phyloP scores from a whole-genome alignment of 2,888 invertebrate genomes.

The Mylabris sibirica region DNA sequence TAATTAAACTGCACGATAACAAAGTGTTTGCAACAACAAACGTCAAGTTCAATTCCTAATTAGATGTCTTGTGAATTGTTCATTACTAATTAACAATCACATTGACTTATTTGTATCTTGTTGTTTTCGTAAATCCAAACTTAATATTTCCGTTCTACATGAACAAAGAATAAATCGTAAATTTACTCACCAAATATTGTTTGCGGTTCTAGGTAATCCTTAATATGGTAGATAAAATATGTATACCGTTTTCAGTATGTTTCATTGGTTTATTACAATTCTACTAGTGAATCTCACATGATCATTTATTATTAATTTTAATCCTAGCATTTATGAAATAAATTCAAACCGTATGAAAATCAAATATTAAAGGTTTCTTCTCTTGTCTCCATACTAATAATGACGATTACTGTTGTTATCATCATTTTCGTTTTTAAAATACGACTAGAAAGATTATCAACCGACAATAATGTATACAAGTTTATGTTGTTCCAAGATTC shows the following conservation, averaged over 20 bases:
- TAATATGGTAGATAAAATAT: slow-evolving; percentile 54
- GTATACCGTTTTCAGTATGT: slow-evolving; percentile 2
- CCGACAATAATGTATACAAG: slow-evolving; percentile 26
- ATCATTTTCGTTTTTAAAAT: neutral
- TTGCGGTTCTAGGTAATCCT: slow-evolving; percentile 52
- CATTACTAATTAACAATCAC: neutral
- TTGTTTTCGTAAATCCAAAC: neutral
- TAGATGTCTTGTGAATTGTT: neutral
- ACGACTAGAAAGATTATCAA: slow-evolving; percentile 12
- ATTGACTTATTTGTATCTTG: neutral
- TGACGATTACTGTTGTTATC: neutral
- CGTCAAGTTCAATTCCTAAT: neutral
- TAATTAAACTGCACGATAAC: slow-evolving; percentile 3
- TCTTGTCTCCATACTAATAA: neutral
- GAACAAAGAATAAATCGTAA: neutral
- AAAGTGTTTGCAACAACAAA: neutral
- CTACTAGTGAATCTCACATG: neutral
- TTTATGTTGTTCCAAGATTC: slow-evolving; percentile 17
- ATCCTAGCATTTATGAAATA: neutral
- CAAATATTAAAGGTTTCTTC: neutral
- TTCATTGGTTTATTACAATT: neutral
- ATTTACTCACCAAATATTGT: slow-evolving; percentile 38
- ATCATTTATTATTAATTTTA: neutral
- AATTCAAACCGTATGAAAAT: neutral
- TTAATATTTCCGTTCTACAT: neutral